Conservation (phyloP, 2,888 invertebrate genomes). For the Eupithecia subumbrata region DNA sequence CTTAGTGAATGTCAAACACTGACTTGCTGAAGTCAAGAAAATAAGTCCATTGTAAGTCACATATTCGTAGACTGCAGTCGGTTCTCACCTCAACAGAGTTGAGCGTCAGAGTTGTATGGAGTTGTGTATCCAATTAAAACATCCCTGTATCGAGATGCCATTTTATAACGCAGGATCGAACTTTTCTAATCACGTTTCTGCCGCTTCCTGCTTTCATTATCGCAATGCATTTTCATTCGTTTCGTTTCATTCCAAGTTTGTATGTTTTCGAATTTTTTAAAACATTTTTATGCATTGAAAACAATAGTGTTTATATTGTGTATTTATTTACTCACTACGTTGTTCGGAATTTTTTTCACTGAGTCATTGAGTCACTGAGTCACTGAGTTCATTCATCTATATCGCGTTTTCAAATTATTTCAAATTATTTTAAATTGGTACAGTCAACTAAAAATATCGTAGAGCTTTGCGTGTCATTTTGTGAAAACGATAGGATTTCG, state of each 20-base stretch:
- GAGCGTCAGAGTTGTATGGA: conserved; percentile 56
- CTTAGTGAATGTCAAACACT: too few species aligned
- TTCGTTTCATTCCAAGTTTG: not conserved
- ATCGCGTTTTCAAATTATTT: too few species aligned
- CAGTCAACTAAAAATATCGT: too few species aligned
- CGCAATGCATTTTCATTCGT: conserved; percentile 31
- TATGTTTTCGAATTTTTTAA: not conserved
- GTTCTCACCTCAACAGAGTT: not conserved
- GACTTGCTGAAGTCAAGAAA: too few species aligned
- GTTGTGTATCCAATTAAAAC: conserved; percentile 69
- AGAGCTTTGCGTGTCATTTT: too few species aligned
- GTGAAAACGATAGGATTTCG: too few species aligned
- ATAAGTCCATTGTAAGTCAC: not conserved
- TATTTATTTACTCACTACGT: not conserved
- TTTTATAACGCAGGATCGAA: conserved; percentile 56
- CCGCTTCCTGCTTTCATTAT: conserved; percentile 46
- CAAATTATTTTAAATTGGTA: too few species aligned
- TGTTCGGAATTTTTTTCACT: too few species aligned
- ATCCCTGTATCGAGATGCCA: conserved; percentile 56
- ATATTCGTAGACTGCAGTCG: not conserved
- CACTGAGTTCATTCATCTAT: too few species aligned
- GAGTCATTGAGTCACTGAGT: too few species aligned
- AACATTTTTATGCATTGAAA: too few species aligned
- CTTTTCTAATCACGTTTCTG: conserved; percentile 68
- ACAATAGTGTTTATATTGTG: too few species aligned